Evolutionary conservation across 2,797 vertebrate species (phyloP), one percentile per base, ranked within the genome.

Genomic region (Poeciliopsis infans): DNA sequence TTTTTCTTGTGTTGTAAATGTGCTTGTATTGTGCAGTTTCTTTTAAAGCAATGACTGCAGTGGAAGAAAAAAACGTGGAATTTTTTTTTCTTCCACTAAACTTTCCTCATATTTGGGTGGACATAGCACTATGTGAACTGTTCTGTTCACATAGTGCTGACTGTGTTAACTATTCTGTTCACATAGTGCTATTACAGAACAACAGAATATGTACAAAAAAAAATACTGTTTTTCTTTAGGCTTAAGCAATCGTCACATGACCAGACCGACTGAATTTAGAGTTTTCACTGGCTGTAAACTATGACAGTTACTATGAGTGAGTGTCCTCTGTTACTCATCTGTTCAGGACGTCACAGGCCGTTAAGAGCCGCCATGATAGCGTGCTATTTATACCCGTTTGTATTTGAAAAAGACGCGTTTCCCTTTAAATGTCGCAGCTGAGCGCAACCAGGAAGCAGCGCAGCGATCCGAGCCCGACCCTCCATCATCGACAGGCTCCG

Each of bases 361-460:
- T 10, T 64, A 36, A 18, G 2, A 18, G 7, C 61, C 36, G 61
- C 33, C 61, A 66, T 68, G 36, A 41, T 15, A 3, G 23, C 8
- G 15, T 69, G 23, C 15, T n/a, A 33, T 39, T 66, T 39, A 23
- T 11, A 47, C 69, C 47, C 25, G n/a, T 31, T 47, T 49, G 45
- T 57, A 28, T 57, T 57, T 49, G 18, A 33, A 70, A 53, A 31
- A 7, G 41, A 1, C 6, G 55, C 77, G 25, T 64, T 47, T 12
- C 71, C 57, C 77, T 79, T 79, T 79, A 79, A 79, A 53, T 33
- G 33, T 47, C n/a, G 61, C 72, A 55, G 82, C 83, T 51, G 84
- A 61, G 45, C 78, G 79, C 78, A 80, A 74, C 0, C 90, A 55
- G 93, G 92, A 94, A 93, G 92, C 78, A 28, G 77, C 79, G 80